These are phyloP conservation scores for Paguma larvata DNA, from an alignment of 2,797 vertebrate genomes.

Conservation along the genomic window DNA sequence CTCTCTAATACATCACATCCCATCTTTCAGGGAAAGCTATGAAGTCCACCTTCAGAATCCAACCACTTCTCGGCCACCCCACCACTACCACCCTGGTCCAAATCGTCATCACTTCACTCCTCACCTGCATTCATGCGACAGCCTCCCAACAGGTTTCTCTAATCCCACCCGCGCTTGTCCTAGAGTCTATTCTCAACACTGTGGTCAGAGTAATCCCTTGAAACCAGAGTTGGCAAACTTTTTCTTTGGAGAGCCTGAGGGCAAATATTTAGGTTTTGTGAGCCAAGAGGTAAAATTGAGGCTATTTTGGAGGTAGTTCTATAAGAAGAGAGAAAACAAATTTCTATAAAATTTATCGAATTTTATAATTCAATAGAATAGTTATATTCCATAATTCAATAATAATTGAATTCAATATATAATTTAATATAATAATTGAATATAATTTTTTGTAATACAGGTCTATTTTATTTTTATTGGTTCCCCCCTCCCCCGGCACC, in stretches of 20 bases:
- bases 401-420: too few relatives aligned
- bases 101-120: not conserved
- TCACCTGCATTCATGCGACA: not conserved
- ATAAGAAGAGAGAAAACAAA: not conserved
- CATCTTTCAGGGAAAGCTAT: not conserved
- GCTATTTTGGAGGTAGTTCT: not conserved
- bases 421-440: not conserved
- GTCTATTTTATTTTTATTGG: not conserved
- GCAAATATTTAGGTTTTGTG: not conserved
- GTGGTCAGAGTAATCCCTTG: not conserved
- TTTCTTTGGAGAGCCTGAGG: not conserved
- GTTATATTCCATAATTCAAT: too few relatives aligned
- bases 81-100: not conserved
- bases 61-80: not conserved
- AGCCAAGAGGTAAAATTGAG: slow-evolving; percentile 17
- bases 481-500: too few relatives aligned
- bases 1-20: not conserved
- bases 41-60: not conserved
- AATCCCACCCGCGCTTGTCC: not conserved
- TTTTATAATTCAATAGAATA: too few relatives aligned
- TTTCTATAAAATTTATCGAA: not conserved
- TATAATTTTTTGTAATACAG: not conserved
- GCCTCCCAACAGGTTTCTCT: not conserved
- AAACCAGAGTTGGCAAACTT: not conserved
- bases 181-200: not conserved